Percentiles rank a stretch among this genome's conserved stretches.
Conservation (phyloP, 2,113 vertebrate species). For the Clarias macrocephalus region DNA sequence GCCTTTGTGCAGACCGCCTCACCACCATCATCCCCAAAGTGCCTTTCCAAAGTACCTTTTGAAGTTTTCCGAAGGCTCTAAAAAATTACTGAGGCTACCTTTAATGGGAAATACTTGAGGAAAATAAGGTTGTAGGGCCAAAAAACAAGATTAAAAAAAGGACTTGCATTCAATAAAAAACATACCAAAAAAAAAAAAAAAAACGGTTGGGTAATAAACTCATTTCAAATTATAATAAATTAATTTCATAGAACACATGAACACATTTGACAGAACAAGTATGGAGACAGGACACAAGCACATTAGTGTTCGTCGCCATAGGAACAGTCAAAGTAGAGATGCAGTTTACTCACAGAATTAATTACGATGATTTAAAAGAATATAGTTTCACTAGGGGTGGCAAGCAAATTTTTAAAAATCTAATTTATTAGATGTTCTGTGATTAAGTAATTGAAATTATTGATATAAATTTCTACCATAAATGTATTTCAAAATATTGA, state of each 20-base stretch:
- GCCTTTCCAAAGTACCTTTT: not conserved
- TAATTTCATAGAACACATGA: not conserved
- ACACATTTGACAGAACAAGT: not conserved
- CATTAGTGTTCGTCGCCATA: not conserved
- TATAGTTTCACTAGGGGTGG: no score
- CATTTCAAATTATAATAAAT: not conserved
- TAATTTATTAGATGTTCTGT: no score
- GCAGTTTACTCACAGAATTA: not conserved
- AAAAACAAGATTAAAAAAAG: not conserved
- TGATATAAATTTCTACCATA: no score
- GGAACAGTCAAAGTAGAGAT: not conserved
- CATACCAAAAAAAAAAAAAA: no score
- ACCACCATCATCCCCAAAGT: not conserved
- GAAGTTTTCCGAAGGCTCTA: not conserved
- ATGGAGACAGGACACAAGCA: not conserved
- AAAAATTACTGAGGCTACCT: not conserved
- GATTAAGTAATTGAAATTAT: no score
- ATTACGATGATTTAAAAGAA: not conserved
- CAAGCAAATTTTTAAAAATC: no score
- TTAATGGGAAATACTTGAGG: not conserved
- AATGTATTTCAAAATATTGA: no score
- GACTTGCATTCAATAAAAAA: not conserved
- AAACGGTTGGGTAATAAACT: not conserved
- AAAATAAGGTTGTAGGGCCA: not conserved
- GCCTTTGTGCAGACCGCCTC: not conserved